Evolutionary conservation across 2,113 vertebrate species (phyloP).

Genomic region (Ancistrus triradiatus): DNA sequence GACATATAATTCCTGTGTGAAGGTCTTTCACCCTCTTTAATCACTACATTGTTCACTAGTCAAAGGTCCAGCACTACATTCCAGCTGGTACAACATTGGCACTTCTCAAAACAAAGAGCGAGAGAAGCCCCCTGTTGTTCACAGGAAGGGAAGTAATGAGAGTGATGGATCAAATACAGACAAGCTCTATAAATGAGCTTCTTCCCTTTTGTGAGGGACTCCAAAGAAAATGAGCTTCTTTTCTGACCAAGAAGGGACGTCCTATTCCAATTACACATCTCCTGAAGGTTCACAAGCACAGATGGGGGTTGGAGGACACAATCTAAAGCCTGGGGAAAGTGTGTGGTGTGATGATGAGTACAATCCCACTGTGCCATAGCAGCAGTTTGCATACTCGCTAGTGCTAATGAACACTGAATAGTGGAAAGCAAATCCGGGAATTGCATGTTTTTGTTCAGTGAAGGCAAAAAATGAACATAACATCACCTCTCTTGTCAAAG

Average conservation of each 20-base stretch:
- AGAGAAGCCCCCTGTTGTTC: neutral
- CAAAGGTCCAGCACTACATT: neutral
- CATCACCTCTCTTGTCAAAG: too few species aligned
- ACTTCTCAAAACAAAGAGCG: neutral
- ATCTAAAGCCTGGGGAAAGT: neutral
- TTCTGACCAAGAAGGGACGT: neutral
- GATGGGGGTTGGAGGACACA: neutral
- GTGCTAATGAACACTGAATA: neutral
- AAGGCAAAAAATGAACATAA: too few species aligned
- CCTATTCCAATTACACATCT: neutral
- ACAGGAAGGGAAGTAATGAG: neutral
- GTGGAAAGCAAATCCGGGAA: neutral
- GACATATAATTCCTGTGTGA: too few species aligned
- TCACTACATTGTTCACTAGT: too few species aligned
- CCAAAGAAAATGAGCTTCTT: neutral
- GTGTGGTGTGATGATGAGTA: neutral
- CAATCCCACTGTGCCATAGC: neutral
- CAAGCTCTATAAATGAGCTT: constrained; percentile 8
- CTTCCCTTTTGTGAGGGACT: neutral
- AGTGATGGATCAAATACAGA: constrained; percentile 14
- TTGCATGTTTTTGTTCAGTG: neutral
- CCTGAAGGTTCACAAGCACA: neutral
- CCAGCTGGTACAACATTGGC: neutral
- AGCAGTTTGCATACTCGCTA: neutral
- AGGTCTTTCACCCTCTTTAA: too few species aligned